These are phyloP conservation scores for Danionella cerebrum DNA, from an alignment of 2,113 vertebrate genomes.

Conservation along the genomic window DNA sequence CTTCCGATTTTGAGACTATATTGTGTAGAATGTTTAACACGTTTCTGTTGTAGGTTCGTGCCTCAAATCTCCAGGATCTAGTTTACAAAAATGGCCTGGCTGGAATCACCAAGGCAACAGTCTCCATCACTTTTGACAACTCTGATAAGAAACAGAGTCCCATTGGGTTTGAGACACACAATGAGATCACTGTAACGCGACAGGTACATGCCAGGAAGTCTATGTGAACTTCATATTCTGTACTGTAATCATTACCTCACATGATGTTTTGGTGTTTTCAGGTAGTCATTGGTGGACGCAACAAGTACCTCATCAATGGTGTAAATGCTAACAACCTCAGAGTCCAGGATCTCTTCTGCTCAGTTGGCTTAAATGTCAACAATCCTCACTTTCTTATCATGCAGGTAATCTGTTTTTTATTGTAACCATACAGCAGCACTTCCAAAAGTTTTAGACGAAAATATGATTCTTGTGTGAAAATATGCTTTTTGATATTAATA, in stretches of 20 bases:
- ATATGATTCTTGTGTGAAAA: no score
- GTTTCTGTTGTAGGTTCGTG: slow-evolving; percentile 68
- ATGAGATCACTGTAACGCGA: slow-evolving; percentile 87
- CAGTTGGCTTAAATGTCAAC: slow-evolving; percentile 92
- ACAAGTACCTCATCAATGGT: slow-evolving; percentile 93
- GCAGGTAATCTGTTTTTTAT: slow-evolving; percentile 89
- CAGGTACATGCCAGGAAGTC: slow-evolving; percentile 66
- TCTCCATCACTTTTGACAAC: slow-evolving; percentile 93
- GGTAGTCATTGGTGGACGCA: slow-evolving; percentile 84
- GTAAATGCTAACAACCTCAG: slow-evolving; percentile 76
- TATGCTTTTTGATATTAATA: no score
- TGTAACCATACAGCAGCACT: no score
- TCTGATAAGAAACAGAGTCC: slow-evolving; percentile 85
- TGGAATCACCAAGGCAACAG: slow-evolving; percentile 84
- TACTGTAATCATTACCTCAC: no score
- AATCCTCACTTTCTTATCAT: slow-evolving; percentile 98
- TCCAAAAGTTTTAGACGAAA: no score
- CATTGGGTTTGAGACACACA: slow-evolving; percentile 80
- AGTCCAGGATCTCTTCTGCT: slow-evolving; percentile 93
- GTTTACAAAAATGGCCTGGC: slow-evolving; percentile 93
- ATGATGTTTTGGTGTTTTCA: slow-evolving; percentile 13
- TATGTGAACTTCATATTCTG: no score
- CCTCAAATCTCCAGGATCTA: slow-evolving; percentile 83
- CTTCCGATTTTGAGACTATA: no score
- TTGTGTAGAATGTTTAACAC: not conserved